Evolutionary conservation across 2,113 vertebrate genomes (phyloP).

Genomic region (Aptenodytes forsteri): DNA sequence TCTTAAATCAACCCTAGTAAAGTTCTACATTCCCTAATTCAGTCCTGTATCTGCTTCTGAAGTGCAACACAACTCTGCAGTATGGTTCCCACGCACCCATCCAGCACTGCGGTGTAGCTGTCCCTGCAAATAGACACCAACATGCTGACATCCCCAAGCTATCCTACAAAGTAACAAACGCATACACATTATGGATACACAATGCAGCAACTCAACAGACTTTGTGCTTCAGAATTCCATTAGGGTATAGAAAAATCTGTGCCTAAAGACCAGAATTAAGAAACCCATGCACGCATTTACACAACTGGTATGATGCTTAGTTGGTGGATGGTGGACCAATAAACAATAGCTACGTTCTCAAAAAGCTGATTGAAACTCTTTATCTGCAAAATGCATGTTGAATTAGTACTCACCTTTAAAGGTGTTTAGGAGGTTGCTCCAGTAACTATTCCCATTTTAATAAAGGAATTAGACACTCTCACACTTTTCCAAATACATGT

Average conservation of each 20-base stretch:
- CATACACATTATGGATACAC: fast-evolving
- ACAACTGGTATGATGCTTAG: fast-evolving
- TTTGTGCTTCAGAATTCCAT: background rate
- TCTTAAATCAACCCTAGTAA: background rate
- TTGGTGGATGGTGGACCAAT: too few species aligned
- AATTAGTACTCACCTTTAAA: too few species aligned
- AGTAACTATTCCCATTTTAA: background rate
- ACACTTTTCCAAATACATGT: fast-evolving
- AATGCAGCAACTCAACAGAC: background rate
- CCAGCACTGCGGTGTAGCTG: background rate
- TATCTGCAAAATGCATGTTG: fast-evolving
- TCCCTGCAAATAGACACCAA: background rate
- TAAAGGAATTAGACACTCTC: background rate
- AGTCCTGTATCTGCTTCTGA: background rate
- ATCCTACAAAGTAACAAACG: fast-evolving
- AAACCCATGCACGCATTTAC: fast-evolving
- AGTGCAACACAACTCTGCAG: background rate
- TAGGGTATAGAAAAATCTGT: fast-evolving
- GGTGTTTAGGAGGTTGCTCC: background rate
- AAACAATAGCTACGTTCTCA: fast-evolving
- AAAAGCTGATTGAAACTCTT: background rate
- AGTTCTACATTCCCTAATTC: too few species aligned
- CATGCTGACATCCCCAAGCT: background rate
- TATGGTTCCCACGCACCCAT: fast-evolving
- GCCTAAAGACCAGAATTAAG: background rate